A percentile compares a stretch with the other conserved stretches of the same genome.
These are phyloP conservation scores for Deilephila elpenor DNA, from an alignment of 2,888 invertebrate species.

Conservation along the genomic window DNA sequence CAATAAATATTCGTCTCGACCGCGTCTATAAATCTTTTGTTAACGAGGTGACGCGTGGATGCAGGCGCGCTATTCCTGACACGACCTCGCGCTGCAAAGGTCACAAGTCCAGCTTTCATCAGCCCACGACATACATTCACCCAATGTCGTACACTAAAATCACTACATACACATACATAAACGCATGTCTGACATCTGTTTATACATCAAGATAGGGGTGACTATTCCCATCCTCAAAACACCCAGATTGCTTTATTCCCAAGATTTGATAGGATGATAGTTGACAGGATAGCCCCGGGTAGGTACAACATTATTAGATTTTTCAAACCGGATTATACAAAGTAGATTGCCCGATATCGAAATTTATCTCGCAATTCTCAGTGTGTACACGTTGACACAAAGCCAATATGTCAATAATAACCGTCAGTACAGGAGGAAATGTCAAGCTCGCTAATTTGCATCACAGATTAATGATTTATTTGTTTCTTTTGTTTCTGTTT, in stretches of 20 bases:
- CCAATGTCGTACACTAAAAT: neutral
- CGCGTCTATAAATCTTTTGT: neutral
- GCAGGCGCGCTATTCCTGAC: conserved; percentile 47
- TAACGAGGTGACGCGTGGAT: conserved; percentile 27
- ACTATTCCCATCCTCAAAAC: no score
- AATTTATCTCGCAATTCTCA: no score
- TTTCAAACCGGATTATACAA: no score
- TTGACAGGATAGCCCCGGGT: no score
- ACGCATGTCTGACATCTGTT: no score
- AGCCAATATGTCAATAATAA: neutral
- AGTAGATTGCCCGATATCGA: no score
- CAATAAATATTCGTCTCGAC: conserved; percentile 31
- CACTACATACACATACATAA: no score
- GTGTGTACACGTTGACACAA: no score
- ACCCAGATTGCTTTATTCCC: no score
- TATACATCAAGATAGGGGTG: no score
- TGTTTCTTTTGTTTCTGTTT: conserved; percentile 23
- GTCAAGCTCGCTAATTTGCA: neutral
- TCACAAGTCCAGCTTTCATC: conserved; percentile 53
- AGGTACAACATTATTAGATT: no score
- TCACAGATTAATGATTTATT: conserved; percentile 4
- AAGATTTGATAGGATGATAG: no score
- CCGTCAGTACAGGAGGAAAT: neutral
- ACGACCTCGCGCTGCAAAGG: conserved; percentile 54
- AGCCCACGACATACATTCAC: conserved; percentile 27